Conservation (phyloP, 2,797 vertebrate species). For the Eutrigla gurnardus region DNA sequence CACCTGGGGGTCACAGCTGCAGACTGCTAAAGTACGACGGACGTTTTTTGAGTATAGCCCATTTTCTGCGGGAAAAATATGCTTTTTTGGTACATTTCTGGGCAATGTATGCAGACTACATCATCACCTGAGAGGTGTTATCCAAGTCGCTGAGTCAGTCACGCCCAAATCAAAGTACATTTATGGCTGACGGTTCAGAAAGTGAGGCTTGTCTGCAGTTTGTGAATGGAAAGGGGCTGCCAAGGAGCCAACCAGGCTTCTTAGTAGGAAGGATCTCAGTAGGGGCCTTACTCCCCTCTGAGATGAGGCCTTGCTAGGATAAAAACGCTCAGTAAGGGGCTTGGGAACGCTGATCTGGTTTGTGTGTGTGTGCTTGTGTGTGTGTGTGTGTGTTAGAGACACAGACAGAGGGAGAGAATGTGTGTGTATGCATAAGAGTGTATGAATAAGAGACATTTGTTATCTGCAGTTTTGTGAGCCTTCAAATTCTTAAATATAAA, state of each 20-base stretch:
- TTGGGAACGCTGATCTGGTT: slow-evolving; percentile 76
- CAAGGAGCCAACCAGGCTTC: slow-evolving; percentile 80
- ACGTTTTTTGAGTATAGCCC: slow-evolving; percentile 14
- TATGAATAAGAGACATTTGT: slow-evolving; percentile 25
- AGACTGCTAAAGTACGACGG: slow-evolving; percentile 31
- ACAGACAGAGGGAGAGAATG: slow-evolving; percentile 48
- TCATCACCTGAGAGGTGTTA: slow-evolving; percentile 46
- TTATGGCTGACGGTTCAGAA: slow-evolving; percentile 59
- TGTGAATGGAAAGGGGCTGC: slow-evolving; percentile 80
- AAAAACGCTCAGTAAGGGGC: slow-evolving; percentile 83
- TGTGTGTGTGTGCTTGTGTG: slow-evolving; percentile 52
- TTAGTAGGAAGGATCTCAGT: slow-evolving; percentile 83
- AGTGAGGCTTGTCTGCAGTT: slow-evolving; percentile 59
- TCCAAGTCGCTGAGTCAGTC: slow-evolving; percentile 65
- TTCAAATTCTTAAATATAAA: slow-evolving; percentile 10
- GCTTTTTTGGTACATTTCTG: slow-evolving; percentile 12
- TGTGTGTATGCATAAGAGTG: slow-evolving; percentile 24
- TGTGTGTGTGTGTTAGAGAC: slow-evolving; percentile 48
- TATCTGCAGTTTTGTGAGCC: slow-evolving; percentile 37
- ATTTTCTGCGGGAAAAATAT: slow-evolving; percentile 12
- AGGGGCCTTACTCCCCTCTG: slow-evolving; percentile 84
- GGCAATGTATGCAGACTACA: slow-evolving; percentile 8
- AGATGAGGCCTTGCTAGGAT: slow-evolving; percentile 78
- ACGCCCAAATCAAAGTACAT: slow-evolving; percentile 71
- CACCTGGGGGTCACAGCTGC: slow-evolving; percentile 37